Evolutionary conservation across 2,888 invertebrate species (phyloP), one percentile per base, ranked within the genome.

Genomic region (Andrena hattorfiana): DNA sequence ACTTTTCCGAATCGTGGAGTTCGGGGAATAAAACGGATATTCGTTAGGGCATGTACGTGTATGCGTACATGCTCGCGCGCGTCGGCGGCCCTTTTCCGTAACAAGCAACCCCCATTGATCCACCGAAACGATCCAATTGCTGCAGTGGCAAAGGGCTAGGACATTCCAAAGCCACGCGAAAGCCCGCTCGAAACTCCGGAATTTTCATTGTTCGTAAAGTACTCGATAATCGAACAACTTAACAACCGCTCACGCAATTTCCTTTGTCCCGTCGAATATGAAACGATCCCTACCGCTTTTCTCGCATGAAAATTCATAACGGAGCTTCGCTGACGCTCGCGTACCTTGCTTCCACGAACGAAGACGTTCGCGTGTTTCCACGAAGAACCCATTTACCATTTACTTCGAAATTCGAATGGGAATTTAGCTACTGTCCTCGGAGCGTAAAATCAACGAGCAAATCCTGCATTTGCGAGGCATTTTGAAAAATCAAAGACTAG

Each of bases 1-100:
- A 82, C 82, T 74, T 82, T 75, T 75, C 67, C 54, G 67, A 70
- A 81, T 81, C 74, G 69, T 66, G 74, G 51, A 81, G 60, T 62
- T 71, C 54, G 66, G 30, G 66, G 62, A 66, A 81, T 66, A 81
- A 69, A 82, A 70, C 48, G 82, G 60, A 81, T 81, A 82, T 81
- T 81, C 82, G 82, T 82, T 82, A 81, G 69, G 20, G 16, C 20
- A 8, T 51, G 0, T 13, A 7, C 30, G 48, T 26, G 69, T 51
- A 20, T 20, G 16, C 28, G 3, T 35, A 23, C 20, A 23, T 35
- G 10, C 28, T 35, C 16, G 35, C 10, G 28, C 16, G 68, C 26
- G 49, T 28, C 20, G 30, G 23, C 20, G 26, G 8, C 20, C 20
- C n/a, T 35, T 26, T 64, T 32, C 49, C 23, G 26, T 20, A 48